Base-by-base conservation (phyloP, 2,113 vertebrate genomes). In the Tupaia tana region DNA sequence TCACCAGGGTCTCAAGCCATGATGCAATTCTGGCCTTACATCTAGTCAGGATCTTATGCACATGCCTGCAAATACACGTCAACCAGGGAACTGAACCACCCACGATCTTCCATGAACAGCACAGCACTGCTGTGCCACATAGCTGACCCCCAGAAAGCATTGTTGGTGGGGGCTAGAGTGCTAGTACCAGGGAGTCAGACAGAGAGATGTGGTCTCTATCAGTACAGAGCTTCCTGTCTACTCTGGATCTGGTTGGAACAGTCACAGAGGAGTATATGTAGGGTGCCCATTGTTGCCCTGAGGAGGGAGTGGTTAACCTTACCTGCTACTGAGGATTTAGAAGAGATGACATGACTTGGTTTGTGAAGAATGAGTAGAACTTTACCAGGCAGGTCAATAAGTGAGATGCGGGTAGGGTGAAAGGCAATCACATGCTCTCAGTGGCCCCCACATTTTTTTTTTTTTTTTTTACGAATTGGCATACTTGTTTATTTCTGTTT, bases 321-420 rank as follows among this genome's bases (percentile, higher is more conserved):
- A 27, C 13, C 2, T 31, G 34, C 27, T 93, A 56, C 18, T 61
- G 73, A 79, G 59, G 27, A 93, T 54, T 64, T 81, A 64, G 75
- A 93, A 59, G 84, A 86, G 77, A n/a, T 19, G 56, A 75, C 22
- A 22, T 54, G 81, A 75, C 8, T 31, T 83, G 61, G 54, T 71
- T 71, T 43, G 63, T 29, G 34, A 97, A 63, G 80, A 95, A 89
- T 18, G 58, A 83, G 25, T 66, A 74, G 61, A 86, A 31, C 79
- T 77, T 93, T 86, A 27, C 67, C 67, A 77, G 83, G 67, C 31
- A 59, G 34, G 18, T 59, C 43, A 83, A 5, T 34, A 7, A 12
- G 63, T 89, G 84, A 91, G 56, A 59, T 0, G 0, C 79, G 86
- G 43, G 74, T n/a, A 34, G 69, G 71, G 61, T 64, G 54, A 84